A percentile compares a stretch with the other conserved stretches of the same genome.
phyloP scores from a whole-genome alignment of 2,888 invertebrate species.

The Perithous albicinctus region DNA sequence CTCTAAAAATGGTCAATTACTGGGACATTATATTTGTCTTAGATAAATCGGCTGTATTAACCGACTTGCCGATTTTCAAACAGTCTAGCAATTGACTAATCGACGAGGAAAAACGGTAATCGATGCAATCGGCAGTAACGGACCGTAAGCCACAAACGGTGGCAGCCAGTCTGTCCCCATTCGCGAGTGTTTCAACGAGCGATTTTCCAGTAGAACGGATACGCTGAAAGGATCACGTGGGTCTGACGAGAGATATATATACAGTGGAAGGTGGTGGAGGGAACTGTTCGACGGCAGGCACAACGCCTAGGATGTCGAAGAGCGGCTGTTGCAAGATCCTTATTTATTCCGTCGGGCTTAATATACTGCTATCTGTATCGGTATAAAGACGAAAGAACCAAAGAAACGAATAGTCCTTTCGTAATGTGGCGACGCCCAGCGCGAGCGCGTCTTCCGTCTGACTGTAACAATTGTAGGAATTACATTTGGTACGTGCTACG shows the following conservation, averaged over 20 bases:
- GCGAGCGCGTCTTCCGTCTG: slow-evolving; percentile 39
- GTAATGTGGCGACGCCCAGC: slow-evolving; percentile 48
- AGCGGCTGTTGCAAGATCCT: slow-evolving; percentile 39
- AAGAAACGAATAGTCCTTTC: slow-evolving; percentile 31
- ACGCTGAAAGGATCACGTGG: slow-evolving; percentile 53
- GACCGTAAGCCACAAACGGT: slow-evolving; percentile 30
- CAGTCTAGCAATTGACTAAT: slow-evolving; percentile 36
- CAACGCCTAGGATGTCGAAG: slow-evolving; percentile 40
- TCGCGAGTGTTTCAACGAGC: slow-evolving; percentile 39
- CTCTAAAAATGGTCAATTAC: not conserved
- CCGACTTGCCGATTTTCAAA: not conserved
- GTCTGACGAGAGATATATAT: slow-evolving; percentile 21
- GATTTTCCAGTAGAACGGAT: slow-evolving; percentile 61
- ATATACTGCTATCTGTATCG: slow-evolving; percentile 19
- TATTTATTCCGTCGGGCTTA: slow-evolving; percentile 13
- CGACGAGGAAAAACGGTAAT: slow-evolving; percentile 43
- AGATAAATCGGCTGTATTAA: not conserved
- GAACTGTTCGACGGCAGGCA: slow-evolving; percentile 54
- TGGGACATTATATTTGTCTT: not conserved
- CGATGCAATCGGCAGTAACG: slow-evolving; percentile 48
- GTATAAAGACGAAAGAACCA: slow-evolving; percentile 27
- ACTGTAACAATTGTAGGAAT: slow-evolving; percentile 36
- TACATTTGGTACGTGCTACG: slow-evolving; percentile 31
- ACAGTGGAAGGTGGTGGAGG: slow-evolving; percentile 36
- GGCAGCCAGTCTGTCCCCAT: slow-evolving; percentile 38